Evolutionary conservation across 1,140 invertebrate genomes (phyloP), one percentile per base, ranked within the genome.

Genomic region (Episyrphus balteatus): DNA sequence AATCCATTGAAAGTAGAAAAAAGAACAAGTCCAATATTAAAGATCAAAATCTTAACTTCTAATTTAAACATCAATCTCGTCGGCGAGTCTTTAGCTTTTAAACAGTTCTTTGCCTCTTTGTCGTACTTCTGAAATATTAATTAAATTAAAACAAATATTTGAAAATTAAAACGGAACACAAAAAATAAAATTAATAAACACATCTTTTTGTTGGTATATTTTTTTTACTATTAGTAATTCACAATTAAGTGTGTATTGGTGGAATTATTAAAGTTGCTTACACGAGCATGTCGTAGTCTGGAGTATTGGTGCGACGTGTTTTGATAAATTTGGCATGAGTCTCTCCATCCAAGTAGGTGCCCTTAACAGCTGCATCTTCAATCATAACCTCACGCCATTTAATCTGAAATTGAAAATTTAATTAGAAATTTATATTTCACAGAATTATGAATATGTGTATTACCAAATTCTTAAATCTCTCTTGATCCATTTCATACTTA

Each of bases 311-410:
- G 18, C 77, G 70, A 32, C 75, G 72, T 12, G 79, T 79, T 49
- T 75, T 73, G n/a, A 83, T 75, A 51, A 81, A 88, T 57, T 85
- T 83, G 14, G 78, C 76, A 60, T 89, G 85, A 11, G 75, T 74
- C 47, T 84, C 78, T 1, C 79, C 68, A 47, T 81, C 73, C 43
- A 88, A 65, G 41, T 75, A 79, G 53, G 76, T 80, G 2, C 69
- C 60, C 62, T 80, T 81, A 2, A 90, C 81, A 13, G 78, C 80
- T 17, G 79, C 60, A 53, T 85, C 81, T 57, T 81, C 73, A 46
- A 79, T 79, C 81, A 88, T 85, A 5, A 72, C 68, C 11, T 71
- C 69, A 45, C 74, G 74, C 80, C 86, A 88, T 54, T 77, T 71
- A 46, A 79, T 62, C 84, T 88, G 46, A 12, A 62, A 40, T 17